phyloP scores from a whole-genome alignment of 2,113 vertebrate species.

The Spizaetus ornatus region DNA sequence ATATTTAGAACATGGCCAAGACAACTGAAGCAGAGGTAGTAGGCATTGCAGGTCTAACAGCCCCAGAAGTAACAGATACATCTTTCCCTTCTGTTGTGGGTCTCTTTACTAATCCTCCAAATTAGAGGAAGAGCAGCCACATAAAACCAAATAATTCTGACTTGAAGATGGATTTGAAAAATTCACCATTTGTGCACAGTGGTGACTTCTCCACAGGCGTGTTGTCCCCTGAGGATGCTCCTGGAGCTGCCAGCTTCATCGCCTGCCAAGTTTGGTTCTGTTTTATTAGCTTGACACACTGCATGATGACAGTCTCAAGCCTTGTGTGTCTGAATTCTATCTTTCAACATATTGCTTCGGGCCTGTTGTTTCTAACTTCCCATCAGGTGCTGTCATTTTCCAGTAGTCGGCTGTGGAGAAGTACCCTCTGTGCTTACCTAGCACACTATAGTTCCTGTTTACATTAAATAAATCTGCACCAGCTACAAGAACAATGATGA shows the following conservation, averaged over 20 bases:
- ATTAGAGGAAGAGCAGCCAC: background rate
- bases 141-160: background rate
- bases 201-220: background rate
- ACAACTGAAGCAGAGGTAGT: background rate
- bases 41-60: background rate
- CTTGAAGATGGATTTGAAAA: background rate
- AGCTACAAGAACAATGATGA: background rate
- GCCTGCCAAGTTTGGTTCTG: background rate
- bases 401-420: background rate
- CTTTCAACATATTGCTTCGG: background rate
- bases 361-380: background rate
- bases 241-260: background rate
- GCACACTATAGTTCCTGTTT: background rate
- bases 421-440: background rate
- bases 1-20: background rate
- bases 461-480: background rate
- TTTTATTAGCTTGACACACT: conserved; percentile 26
- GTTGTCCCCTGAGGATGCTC: background rate
- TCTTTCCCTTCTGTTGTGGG: background rate
- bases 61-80: background rate
- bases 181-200: background rate
- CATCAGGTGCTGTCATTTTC: conserved; percentile 34
- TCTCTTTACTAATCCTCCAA: background rate
- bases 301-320: background rate
- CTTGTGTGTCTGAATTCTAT: background rate